Conservation (phyloP, 2,888 invertebrate genomes). For the Cyclophora punctaria region DNA sequence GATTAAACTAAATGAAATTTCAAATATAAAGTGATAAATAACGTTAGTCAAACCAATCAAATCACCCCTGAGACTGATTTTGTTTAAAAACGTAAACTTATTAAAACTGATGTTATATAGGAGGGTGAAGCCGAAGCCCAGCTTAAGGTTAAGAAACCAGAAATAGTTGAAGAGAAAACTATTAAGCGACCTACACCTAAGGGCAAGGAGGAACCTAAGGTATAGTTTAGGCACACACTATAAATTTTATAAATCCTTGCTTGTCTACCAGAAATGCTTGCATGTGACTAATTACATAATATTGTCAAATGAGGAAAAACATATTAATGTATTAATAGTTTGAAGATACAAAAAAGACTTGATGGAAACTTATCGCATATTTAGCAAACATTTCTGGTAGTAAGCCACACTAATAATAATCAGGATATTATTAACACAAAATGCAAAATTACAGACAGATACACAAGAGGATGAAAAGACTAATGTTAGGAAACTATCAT, state of each 20-base stretch:
- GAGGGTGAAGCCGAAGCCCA: constrained; percentile 65
- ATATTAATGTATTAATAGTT: too few relatives aligned
- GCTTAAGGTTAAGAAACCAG: constrained; percentile 64
- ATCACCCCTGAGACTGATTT: neutral
- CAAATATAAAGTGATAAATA: too few relatives aligned
- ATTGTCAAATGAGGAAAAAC: too few relatives aligned
- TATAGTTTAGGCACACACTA: constrained; percentile 19
- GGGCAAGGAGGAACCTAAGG: constrained; percentile 44
- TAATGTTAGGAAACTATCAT: constrained; percentile 29
- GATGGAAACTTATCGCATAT: too few relatives aligned
- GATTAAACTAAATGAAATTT: too few relatives aligned
- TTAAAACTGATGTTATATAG: constrained; percentile 30
- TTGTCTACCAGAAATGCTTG: too few relatives aligned
- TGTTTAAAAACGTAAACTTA: constrained; percentile 5
- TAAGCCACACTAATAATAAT: too few relatives aligned
- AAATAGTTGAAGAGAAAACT: constrained; percentile 63
- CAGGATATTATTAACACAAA: neutral
- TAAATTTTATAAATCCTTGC: too few relatives aligned
- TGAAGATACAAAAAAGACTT: too few relatives aligned
- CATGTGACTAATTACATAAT: too few relatives aligned
- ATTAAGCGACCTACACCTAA: constrained; percentile 59
- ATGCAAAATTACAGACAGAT: constrained; percentile 44
- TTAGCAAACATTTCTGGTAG: too few relatives aligned
- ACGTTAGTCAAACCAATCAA: too few relatives aligned
- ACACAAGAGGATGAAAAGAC: constrained; percentile 26